These are phyloP conservation scores for Tanypteryx hageni DNA, from an alignment of 2,888 invertebrate species.

Conservation along the genomic window DNA sequence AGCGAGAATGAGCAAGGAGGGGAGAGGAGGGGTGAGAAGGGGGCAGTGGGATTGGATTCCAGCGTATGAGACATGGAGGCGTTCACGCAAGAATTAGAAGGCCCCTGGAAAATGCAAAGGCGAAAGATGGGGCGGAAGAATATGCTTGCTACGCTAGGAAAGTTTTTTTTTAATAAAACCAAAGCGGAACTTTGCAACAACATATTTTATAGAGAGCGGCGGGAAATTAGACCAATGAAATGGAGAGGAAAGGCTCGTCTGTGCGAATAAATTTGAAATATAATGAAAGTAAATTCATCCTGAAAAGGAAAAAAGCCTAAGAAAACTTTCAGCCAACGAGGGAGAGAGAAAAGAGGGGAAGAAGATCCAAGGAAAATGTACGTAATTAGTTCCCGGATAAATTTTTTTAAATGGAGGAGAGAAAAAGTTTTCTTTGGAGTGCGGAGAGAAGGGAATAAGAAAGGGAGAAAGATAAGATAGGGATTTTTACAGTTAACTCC, in stretches of 20 bases:
- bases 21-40: too few species aligned
- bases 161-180: neutral
- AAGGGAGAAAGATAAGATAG: neutral
- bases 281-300: slow-evolving; percentile 60
- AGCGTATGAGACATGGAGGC: neutral
- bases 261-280: neutral
- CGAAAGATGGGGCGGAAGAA: neutral
- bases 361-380: neutral
- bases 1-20: too few species aligned
- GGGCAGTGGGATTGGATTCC: neutral
- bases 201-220: slow-evolving; percentile 30
- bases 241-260: neutral
- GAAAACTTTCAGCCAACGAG: neutral
- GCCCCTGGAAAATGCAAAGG: neutral
- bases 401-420: neutral
- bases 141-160: neutral
- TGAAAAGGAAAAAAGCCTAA: neutral
- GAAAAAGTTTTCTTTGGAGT: slow-evolving; percentile 27
- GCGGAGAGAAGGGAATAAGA: neutral
- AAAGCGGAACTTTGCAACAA: slow-evolving; percentile 37
- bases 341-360: neutral
- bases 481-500: neutral
- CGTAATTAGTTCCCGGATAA: slow-evolving; percentile 35
- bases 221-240: slow-evolving; percentile 19
- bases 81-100: neutral